These are phyloP conservation scores for Alloplasta piceator DNA, from an alignment of 2,888 invertebrate genomes.

Conservation along the genomic window DNA sequence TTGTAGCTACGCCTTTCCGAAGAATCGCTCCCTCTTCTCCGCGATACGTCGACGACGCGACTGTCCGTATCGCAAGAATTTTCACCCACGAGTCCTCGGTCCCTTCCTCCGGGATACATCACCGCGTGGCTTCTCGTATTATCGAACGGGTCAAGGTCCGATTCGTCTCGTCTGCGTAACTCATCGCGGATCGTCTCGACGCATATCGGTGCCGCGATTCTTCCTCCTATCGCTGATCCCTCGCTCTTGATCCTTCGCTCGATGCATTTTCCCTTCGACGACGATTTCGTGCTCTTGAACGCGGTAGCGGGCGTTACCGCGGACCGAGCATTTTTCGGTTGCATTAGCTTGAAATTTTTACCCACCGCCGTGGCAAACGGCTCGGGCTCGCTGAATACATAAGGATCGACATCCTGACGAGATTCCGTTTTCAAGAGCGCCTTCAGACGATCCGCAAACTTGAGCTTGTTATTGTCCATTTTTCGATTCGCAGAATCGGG, in stretches of 20 bases:
- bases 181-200: constrained; percentile 27
- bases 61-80: constrained; percentile 54
- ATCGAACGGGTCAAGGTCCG: constrained; percentile 49
- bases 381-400: constrained; percentile 84
- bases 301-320: constrained; percentile 68
- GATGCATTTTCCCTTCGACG: constrained; percentile 77
- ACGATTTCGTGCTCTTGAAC: constrained; percentile 72
- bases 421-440: constrained; percentile 82
- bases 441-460: constrained; percentile 83
- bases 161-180: constrained; percentile 14
- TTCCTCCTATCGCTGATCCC: constrained; percentile 59
- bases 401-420: constrained; percentile 83
- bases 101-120: constrained; percentile 67
- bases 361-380: constrained; percentile 73
- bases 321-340: constrained; percentile 74
- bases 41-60: constrained; percentile 71
- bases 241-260: constrained; percentile 75
- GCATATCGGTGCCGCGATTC: constrained; percentile 53
- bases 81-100: constrained; percentile 58
- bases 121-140: constrained; percentile 69
- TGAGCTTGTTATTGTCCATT: constrained; percentile 83
- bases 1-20: constrained; percentile 73
- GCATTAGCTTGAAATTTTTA: constrained; percentile 74
- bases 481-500: constrained; percentile 75
- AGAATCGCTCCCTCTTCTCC: constrained; percentile 48